Evolutionary conservation across 1,140 invertebrate species (phyloP).

Genomic region (Drosophila nigrodunni): DNA sequence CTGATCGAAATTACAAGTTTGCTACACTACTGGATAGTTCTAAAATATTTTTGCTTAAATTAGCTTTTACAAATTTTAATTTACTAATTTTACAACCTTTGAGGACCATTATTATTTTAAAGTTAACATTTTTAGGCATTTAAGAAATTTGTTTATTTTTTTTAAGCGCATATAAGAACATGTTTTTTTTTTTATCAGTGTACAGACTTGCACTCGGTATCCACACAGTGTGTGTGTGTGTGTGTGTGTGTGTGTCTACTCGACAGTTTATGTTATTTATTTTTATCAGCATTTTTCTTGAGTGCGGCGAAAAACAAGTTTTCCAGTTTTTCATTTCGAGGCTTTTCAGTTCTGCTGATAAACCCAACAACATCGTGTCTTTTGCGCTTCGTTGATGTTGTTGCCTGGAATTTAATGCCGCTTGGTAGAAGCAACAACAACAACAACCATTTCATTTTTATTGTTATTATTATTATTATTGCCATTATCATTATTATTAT

Average conservation of each 20-base stretch:
- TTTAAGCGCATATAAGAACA: too few species aligned
- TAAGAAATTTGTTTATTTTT: too few species aligned
- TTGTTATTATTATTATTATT: slow-evolving; percentile 48
- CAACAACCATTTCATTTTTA: slow-evolving; percentile 31
- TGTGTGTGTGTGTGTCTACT: slow-evolving; percentile 9
- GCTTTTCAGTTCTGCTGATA: slow-evolving; percentile 9
- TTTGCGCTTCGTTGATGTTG: slow-evolving; percentile 32
- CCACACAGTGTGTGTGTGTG: slow-evolving; percentile 5
- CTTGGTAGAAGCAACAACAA: slow-evolving; percentile 16
- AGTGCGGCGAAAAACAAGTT: slow-evolving; percentile 65
- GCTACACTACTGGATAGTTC: too few species aligned
- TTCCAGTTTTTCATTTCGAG: slow-evolving; percentile 51
- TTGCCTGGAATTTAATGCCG: slow-evolving; percentile 42
- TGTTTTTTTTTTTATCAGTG: too few species aligned
- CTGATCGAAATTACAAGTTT: too few species aligned
- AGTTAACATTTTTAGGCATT: too few species aligned
- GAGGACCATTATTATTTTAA: too few species aligned
- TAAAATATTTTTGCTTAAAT: too few species aligned
- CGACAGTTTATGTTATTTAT: slow-evolving; percentile 66
- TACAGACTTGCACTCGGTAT: background rate
- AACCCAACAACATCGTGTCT: slow-evolving; percentile 19
- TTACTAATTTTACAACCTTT: too few species aligned
- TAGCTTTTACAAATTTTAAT: too few species aligned
- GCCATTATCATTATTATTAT: slow-evolving; percentile 41
- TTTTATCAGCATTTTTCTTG: slow-evolving; percentile 71